phyloP scores from a whole-genome alignment of 2,797 vertebrate genomes.

The Microchirus variegatus region DNA sequence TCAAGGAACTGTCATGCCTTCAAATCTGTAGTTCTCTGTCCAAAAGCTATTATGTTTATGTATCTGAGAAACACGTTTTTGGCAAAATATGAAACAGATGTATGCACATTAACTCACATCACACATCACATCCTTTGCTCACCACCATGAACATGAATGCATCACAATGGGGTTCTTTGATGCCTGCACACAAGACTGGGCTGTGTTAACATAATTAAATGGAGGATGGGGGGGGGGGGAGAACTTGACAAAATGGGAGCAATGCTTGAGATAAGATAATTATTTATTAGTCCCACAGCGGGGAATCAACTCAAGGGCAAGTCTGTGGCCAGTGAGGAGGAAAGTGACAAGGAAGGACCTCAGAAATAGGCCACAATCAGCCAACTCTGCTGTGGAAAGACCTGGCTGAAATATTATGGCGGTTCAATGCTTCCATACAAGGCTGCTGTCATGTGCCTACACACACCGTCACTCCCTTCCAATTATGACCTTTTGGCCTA shows the following conservation, averaged over 20 bases:
- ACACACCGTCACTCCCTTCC: slow-evolving; percentile 36
- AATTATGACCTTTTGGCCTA: slow-evolving; percentile 50
- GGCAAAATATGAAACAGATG: slow-evolving; percentile 22
- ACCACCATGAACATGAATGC: slow-evolving; percentile 37
- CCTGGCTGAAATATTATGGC: slow-evolving; percentile 42
- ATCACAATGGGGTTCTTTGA: slow-evolving; percentile 14
- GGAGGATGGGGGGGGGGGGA: neutral
- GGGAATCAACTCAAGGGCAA: slow-evolving; percentile 38
- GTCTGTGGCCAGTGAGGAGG: slow-evolving; percentile 29
- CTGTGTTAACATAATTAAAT: slow-evolving; percentile 53
- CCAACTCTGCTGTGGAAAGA: slow-evolving; percentile 35
- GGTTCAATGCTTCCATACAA: slow-evolving; percentile 35
- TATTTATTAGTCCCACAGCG: neutral
- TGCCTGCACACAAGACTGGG: slow-evolving; percentile 25
- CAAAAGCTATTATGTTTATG: slow-evolving; percentile 16
- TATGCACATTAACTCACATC: slow-evolving; percentile 26
- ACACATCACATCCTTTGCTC: slow-evolving; percentile 23
- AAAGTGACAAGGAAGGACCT: slow-evolving; percentile 38
- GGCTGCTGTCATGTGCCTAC: slow-evolving; percentile 28
- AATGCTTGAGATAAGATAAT: slow-evolving; percentile 5
- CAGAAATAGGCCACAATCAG: slow-evolving; percentile 68
- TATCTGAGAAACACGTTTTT: slow-evolving; percentile 20
- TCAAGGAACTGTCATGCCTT: too few relatives aligned
- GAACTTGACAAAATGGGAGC: slow-evolving; percentile 28
- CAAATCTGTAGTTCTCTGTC: too few relatives aligned